Evolutionary conservation across 2,113 vertebrate genomes (phyloP), one percentile per base, ranked within the genome.

Genomic region (Sinocyclocheilus maitianheensis): DNA sequence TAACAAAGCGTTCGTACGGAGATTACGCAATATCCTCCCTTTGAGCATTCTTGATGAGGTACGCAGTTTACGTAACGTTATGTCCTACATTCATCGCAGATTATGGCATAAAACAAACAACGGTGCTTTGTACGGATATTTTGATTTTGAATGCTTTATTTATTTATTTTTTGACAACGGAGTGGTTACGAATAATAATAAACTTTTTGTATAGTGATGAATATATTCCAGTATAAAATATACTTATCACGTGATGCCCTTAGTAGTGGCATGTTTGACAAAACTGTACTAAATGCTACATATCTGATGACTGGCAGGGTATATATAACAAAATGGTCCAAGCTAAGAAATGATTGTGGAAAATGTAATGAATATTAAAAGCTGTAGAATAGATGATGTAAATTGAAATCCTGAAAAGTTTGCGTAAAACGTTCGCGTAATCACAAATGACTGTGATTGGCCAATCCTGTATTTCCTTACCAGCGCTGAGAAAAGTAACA

Each of bases 21-120:
- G 22, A 60, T 84, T 84, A 84, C 81, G 51, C 20, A 84, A 84
- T 51, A 72, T 26, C 67, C 48, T 48, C 81, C 26, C 69, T 6
- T 43, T 24, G 51, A 34, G 18, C 18, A 74, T 84, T 71, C 46
- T 53, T 8, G 48, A 60, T n/a, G 5, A 74, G 34, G 20, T 60
- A 60, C 81, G 81, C 34, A 40, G 69, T 84, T 83, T 84, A 60
- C 81, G 34, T 43, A 37, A 37, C 37, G 37, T 37, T 37, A 83
- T 8, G 43, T 65, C 26, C 6, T 24, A 7, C 5, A 1, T 13
- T 26, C 43, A 55, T 34, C 48, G 26, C 48, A 6, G 34, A 34
- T 43, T 69, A 37, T 18, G 18, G 0, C 34, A 11, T 10, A 71
- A 69, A 13, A 37, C 14, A 40, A 40, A 43, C 37, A 40, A 3